Base-by-base conservation (phyloP, 2,797 vertebrate species). In the Muscicapa comitata region DNA sequence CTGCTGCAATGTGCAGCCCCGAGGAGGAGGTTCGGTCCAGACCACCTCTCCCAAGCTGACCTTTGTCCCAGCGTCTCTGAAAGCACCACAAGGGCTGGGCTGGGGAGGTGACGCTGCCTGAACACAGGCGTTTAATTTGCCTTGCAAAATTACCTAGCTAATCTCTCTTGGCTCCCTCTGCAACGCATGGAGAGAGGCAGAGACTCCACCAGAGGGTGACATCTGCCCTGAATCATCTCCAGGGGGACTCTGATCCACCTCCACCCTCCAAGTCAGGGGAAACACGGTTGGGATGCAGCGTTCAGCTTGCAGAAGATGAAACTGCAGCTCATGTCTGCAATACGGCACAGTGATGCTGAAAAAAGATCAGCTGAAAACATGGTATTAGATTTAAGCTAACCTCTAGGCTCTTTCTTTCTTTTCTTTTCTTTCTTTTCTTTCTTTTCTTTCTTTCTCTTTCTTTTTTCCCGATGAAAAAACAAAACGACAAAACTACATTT, bases 201-300 rank as follows among this genome's bases (percentile, higher is more conserved):
- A 90, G 35, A 6, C 26, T 76, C 90, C 92, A 88, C 45, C 90
- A 94, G 94, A 85, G 82, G 95, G 88, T 76, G 90, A 9, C 71
- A 90, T 42, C 75, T 80, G 55, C 71, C 68, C 66, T 53, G 31
- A 25, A 18, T 37, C 82, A 13, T 13, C 73, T 86, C 55, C 63
- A n/a, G 71, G 8, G 33, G 45, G 11, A 59, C 17, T 5, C 45
- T 4, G 40, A 16, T 19, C 48, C 0, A 0, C 61, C 37, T 53
- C 20, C 57, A 24, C 14, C 18, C 19, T 43, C 9, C 48, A 1
- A 3, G 0, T 11, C 85, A 26, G 26, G 37, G 53, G 7, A 38
- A 38, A 7, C 33, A 1, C 0, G 0, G 24, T 2, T 20, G 38
- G 20, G 29, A 15, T 53, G 54, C 71, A 37, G 65, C 3, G 0